Evolutionary conservation across 1,140 invertebrate genomes (phyloP), one percentile per base, ranked within the genome.

Genomic region (Listronotus oregonensis): DNA sequence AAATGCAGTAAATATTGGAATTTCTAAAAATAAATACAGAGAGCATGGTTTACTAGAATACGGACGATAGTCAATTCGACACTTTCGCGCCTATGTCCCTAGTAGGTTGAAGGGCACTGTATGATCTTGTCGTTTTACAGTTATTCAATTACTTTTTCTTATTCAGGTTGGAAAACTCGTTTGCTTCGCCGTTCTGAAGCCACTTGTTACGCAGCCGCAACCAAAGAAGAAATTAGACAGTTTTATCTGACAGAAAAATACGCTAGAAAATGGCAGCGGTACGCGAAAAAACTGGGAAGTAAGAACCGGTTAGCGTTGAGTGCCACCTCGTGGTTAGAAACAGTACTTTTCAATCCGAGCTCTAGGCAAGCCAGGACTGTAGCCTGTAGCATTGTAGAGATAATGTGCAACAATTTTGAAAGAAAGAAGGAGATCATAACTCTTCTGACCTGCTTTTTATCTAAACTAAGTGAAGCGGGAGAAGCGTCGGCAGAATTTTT

Each of bases 401-500:
- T 89, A 12, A 83, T 96, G 8, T 93, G 91, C 68, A 87, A 87
- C 74, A 87, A 85, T 42, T 87, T 85, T 42, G 86, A 88, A 64
- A 78, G 88, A 1, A 90, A 89, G 70, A 88, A 88, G 71, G 87
- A 88, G 82, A 86, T 97, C 31, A 79, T 98, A 3, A 90, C 96
- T 52, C 81, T 97, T 71, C 78, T 98, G 14, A 97, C 95, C 0
- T 87, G 88, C 51, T 98, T 95, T 78, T 80, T 98, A 34, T 89
- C 92, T 57, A 90, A 96, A 76, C 81, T 97, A 10, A 89, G 90
- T 10, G 80, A 81, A 0, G 92, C 92, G 11, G 96, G 96, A 3
- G 95, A 97, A 79, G 91, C 90, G 71, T 92, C 94, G 61, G 89
- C 90, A n/a, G 95, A 98, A 77, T 98, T 96, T 75, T 83, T 96